Percentiles rank a stretch among this genome's conserved stretches.
Conservation (phyloP, 2,113 vertebrate genomes). For the Phycodurus eques region DNA sequence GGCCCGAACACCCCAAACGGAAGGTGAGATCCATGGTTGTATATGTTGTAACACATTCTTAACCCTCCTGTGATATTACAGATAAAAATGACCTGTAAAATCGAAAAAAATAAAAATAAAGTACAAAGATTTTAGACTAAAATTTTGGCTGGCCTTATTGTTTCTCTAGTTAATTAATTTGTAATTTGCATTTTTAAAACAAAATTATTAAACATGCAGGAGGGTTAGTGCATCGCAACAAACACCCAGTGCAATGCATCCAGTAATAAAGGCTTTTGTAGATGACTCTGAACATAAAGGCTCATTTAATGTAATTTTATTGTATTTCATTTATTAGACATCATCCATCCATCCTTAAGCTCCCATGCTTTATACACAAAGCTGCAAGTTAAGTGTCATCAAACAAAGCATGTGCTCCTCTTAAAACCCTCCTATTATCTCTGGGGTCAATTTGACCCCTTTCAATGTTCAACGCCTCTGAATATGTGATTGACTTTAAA, state of each 20-base stretch:
- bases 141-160: neutral
- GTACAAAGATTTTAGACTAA: neutral
- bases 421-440: neutral
- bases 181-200: neutral
- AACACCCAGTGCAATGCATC: neutral
- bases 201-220: neutral
- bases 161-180: neutral
- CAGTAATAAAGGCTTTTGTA: neutral
- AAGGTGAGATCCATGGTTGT: slow-evolving; percentile 59
- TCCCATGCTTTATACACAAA: neutral
- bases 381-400: neutral
- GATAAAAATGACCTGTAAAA: neutral
- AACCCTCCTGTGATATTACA: slow-evolving; percentile 1
- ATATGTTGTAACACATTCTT: neutral
- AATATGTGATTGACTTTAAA: neutral
- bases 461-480: neutral
- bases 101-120: neutral
- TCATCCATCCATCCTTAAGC: neutral
- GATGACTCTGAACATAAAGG: neutral
- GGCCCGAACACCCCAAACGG: slow-evolving; percentile 66
- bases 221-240: neutral
- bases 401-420: neutral
- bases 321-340: neutral
- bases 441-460: neutral
- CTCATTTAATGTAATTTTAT: neutral